Evolutionary conservation across 35 echinoderm and acorn worm genomes (phyloP), one percentile per base, ranked within the genome.

Genomic region (Anneissia japonica): DNA sequence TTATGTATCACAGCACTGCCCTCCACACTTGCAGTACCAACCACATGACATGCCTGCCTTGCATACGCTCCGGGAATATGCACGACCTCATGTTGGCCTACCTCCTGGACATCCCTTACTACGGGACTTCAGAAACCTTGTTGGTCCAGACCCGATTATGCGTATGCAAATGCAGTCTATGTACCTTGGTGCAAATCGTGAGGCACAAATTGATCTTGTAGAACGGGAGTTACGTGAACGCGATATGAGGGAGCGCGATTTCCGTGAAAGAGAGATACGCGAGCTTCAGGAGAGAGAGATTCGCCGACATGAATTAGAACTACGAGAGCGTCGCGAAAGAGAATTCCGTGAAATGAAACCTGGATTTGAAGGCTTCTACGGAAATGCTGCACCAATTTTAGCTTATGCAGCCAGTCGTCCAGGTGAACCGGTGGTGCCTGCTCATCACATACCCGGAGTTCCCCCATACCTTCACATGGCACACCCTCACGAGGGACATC

Each of bases 111-210:
- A 37, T 34, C 88, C 81, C 0, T 77, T 77, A 5, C 77, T 28
- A 4, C 46, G 72, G 14, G 46, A 38, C 23, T 43, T 86, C 17
- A 79, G 74, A 11, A 90, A 93, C 72, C 77, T 98, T 32, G 93
- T 91, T 38, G 95, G 95, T 14, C 95, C 95, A 35, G 95, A 98
- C 79, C 95, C 95, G 29, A 98, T 98, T 40, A 83, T 98, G 45
- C 79, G 92, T 33, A 94, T 94, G 46, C 88, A 91, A 82, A 84
- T 98, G 77, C 91, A 91, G 86, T 81, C 84, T 26, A 92, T 87
- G 7, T 83, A 93, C 30, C 89, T 85, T 0, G 76, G 91, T 37
- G 91, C 92, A 3, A 93, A 89, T 74, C 73, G 95, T 17, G 95
- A 98, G 39, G 91, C 91, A 23, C 91, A 93, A 89, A 93, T 98